Evolutionary conservation across 2,113 vertebrate genomes (phyloP).

Genomic region (Apeltes quadracus): DNA sequence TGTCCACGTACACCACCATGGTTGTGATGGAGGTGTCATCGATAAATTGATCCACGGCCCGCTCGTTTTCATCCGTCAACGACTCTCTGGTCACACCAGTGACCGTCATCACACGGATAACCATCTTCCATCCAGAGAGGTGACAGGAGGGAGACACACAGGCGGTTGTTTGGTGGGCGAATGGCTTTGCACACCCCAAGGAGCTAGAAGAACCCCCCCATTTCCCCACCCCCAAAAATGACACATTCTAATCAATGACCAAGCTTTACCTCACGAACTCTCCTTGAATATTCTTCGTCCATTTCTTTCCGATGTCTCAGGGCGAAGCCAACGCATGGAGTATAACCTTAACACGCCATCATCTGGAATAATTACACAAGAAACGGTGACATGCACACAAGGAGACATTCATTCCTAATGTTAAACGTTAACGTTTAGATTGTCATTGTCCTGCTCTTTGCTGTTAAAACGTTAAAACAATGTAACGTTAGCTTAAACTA

Average conservation of each 20-base stretch:
- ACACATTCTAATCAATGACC: not conserved
- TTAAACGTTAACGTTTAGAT: not conserved
- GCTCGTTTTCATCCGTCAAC: conserved; percentile 79
- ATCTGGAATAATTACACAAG: not conserved
- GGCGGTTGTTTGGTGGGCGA: not conserved
- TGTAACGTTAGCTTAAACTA: too few species aligned
- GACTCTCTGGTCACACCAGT: conserved; percentile 71
- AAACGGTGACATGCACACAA: not conserved
- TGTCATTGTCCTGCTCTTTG: not conserved
- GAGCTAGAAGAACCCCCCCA: not conserved
- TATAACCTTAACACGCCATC: not conserved
- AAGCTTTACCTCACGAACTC: conserved; percentile 47
- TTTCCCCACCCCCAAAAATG: accelerated
- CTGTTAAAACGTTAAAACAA: not conserved
- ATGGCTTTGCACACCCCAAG: not conserved
- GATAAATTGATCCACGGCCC: conserved; percentile 78
- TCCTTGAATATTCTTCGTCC: conserved; percentile 20
- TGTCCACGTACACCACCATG: conserved; percentile 65
- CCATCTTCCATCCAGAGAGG: conserved; percentile 50
- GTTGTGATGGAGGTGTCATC: conserved; percentile 71
- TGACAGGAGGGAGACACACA: not conserved
- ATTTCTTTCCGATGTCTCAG: not conserved
- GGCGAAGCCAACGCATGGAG: not conserved
- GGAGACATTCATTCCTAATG: not conserved
- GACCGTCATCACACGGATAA: conserved; percentile 60